Base-by-base conservation (phyloP, 2,888 invertebrate genomes). In the Synergus umbraculus region DNA sequence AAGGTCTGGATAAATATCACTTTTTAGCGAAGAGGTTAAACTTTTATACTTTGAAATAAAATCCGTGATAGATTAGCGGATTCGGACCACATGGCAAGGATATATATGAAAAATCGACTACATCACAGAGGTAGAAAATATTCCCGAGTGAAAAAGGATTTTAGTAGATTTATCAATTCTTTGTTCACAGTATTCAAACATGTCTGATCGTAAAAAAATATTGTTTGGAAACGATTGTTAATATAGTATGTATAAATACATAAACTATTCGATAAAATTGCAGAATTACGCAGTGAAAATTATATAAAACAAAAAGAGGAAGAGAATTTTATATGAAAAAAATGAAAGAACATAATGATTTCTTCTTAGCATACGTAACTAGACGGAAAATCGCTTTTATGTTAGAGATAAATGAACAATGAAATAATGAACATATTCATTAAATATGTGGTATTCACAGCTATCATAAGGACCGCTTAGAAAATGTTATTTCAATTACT, bases 91-190 rank as follows among this genome's bases (percentile, higher is more conserved):
- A 54, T 54, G 54, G 54, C 54, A 54, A 54, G 54, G 54, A 54
- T 54, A 54, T 54, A 29, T 29, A 29, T 29, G n/a, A 54, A 54
- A 54, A 54, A 54, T 7, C 54, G 54, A 54, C 54, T n/a, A 54
- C 7, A n/a, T 54, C 54, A 54, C 54, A 54, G 54, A 54, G 54
- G 54, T 54, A 54, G 54, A 54, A 54, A 54, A 54, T 54, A 54
- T 54, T 54, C 54, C 54, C 54, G 54, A n/a, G n/a, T 54, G 54
- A 54, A 54, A 54, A 54, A n/a, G 54, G 54, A 54, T 54, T 54
- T 54, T n/a, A 54, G n/a, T n/a, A 54, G 15, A 54, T 54, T 54
- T 54, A 54, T 54, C 54, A 54, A n/a, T n/a, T 54, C 54, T 54
- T 54, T 8, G n/a, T 15, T 54, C 22, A 22, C 54, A 54, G 54